Evolutionary conservation across 2,797 vertebrate genomes (phyloP), one percentile per base, ranked within the genome.

Genomic region (Leucoraja ocellata): DNA sequence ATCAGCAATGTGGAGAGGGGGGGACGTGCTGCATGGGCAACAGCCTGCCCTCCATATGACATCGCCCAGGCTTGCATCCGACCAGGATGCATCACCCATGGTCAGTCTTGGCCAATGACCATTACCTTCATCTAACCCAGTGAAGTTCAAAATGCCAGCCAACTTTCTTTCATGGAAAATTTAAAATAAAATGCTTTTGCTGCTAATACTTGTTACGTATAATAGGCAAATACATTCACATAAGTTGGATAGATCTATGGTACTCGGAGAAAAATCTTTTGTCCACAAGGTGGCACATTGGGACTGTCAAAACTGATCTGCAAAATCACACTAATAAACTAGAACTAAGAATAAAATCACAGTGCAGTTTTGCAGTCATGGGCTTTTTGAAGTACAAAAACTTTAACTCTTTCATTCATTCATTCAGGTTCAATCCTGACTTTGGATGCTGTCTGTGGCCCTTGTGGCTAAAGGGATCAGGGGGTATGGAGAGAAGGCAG

Each of bases 241-340:
- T 32, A 58, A 16, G 28, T 13, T 61, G 25, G 54, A 14, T 25
- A 61, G 54, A 84, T 84, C 54, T 61, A 61, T 13, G 23, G 14
- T 46, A 80, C 81, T 58, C 11, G 11, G 54, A 54, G 9, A 84
- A 54, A 16, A 18, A 65, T 18, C 39, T 91, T 73, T 13, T 90
- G 86, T 68, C 63, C 90, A 91, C 65, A 71, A 91, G 90, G 68
- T 91, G 90, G 68, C 68, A 54, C 68, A 91, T 14, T 73, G 83
- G n/a, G 61, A 86, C 83, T 86, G 83, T 61, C 83, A 86, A 83
- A 83, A 83, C 68, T 71, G 68, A 18, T 71, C 68, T 58, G 23
- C 23, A n/a, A 9, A 61, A 84, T 11, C 25, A 83, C 23, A 11
- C 1, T 61, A 0, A 61, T 58, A 58, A 84, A 84, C 61, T 2